These are phyloP conservation scores for Clarias gariepinus DNA, from an alignment of 2,113 vertebrate genomes.

Conservation along the genomic window DNA sequence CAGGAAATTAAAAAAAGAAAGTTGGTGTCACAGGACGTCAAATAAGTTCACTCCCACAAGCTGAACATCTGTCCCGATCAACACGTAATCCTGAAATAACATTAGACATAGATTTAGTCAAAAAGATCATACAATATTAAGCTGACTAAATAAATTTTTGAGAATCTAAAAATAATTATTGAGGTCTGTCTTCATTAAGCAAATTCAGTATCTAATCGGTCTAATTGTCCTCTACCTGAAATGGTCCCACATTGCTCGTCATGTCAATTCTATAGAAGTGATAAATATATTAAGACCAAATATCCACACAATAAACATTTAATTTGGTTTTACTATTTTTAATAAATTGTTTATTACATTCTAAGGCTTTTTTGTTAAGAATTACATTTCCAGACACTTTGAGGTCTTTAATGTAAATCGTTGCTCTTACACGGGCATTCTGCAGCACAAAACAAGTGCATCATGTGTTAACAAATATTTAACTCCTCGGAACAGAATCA, in stretches of 20 bases:
- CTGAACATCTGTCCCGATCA: slow-evolving; percentile 72
- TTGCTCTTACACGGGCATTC: slow-evolving; percentile 63
- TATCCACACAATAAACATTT: background rate
- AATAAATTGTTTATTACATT: background rate
- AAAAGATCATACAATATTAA: background rate
- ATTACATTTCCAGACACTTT: slow-evolving; percentile 64
- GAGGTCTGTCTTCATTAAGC: background rate
- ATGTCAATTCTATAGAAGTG: slow-evolving; percentile 63
- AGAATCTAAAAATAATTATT: background rate
- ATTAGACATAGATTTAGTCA: background rate
- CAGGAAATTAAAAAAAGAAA: background rate
- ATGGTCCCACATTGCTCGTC: slow-evolving; percentile 72
- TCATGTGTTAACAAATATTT: background rate
- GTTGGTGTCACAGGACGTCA: background rate
- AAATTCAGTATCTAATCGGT: background rate
- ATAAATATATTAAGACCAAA: background rate
- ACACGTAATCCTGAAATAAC: slow-evolving; percentile 64
- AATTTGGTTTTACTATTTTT: background rate
- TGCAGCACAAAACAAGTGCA: slow-evolving; percentile 43
- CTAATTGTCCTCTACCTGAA: slow-evolving; percentile 62
- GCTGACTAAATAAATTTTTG: background rate
- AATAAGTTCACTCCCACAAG: slow-evolving; percentile 47
- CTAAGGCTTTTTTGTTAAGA: slow-evolving; percentile 67
- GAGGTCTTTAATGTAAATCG: slow-evolving; percentile 57
- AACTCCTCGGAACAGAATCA: background rate